Conservation (phyloP, 2,797 vertebrate genomes). For the Streptopelia turtur region DNA sequence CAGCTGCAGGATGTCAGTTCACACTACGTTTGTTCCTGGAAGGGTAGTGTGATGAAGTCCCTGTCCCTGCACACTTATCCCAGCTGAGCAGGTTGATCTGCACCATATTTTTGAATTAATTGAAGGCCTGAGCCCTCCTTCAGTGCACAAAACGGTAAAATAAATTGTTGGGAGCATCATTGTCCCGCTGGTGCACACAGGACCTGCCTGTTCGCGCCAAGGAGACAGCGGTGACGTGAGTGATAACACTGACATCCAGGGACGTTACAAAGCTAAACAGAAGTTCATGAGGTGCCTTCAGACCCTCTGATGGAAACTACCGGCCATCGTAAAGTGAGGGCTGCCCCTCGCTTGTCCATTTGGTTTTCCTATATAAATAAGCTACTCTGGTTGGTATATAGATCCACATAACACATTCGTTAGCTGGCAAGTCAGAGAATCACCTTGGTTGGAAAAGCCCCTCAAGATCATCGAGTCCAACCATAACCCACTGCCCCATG, state of each 20-base stretch:
- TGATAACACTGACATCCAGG: background rate
- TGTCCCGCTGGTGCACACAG: background rate
- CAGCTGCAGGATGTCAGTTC: background rate
- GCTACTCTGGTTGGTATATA: background rate
- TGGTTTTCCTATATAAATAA: background rate
- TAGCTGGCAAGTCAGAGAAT: background rate
- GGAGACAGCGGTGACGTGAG: rapidly evolving
- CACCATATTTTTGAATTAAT: background rate
- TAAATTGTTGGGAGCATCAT: background rate
- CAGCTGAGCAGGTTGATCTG: background rate
- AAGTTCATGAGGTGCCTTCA: background rate
- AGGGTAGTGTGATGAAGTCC: background rate
- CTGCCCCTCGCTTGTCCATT: background rate
- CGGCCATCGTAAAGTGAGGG: background rate
- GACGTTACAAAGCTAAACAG: background rate
- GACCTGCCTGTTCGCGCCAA: background rate
- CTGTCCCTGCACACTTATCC: background rate
- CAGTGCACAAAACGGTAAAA: background rate
- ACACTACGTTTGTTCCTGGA: background rate
- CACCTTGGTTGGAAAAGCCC: too few species aligned
- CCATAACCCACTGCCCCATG: too few species aligned
- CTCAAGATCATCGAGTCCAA: too few species aligned
- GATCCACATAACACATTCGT: background rate
- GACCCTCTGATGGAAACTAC: background rate
- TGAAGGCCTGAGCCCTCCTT: background rate